Evolutionary conservation across 2,888 invertebrate genomes (phyloP), one percentile per base, ranked within the genome.

Genomic region (Macrosiphum euphorbiae): DNA sequence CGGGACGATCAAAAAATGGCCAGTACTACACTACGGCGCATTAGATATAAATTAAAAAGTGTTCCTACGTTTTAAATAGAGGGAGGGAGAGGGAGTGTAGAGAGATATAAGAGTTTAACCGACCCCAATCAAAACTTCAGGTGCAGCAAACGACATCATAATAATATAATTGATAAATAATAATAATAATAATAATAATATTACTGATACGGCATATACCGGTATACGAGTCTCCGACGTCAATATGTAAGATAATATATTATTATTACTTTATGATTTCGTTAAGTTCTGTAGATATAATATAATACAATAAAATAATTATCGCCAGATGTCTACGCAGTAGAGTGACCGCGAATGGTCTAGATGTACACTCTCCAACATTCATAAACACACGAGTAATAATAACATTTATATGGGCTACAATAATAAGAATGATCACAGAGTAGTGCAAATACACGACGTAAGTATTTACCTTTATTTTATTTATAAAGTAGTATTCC

Each of bases 1-100:
- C 88, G 88, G 88, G 55, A 55, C 26, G 41, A 55, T 88, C 55
- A 88, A 55, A 88, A 52, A 24, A 50, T 78, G 78, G 78, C 78
- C 20, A n/a, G 67, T 67, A 67, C 16, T 16, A 7, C 35, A 78
- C 78, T 26, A 55, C 58, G 35, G 35, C 78, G 20, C 20, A 35
- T 35, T 35, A 78, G 35, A 78, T 47, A 44, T 44, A 3, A 44
- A 44, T 44, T 78, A 78, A 35, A 78, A 78, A 78, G 35, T 78
- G 20, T 78, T 78, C 35, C 20, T 78, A 55, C 35, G 35, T 35
- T 78, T 78, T 78, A 78, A 78, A 78, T 78, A 78, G 20, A 35
- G 2, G n/a, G 4, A 67, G 55, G 0, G 55, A 24, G 20, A 24
- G 0, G 5, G 24, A 55, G 5, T 11, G 13, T n/a, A 67, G 35